Conservation (phyloP, 2,797 vertebrate species). For the Brachymystax lenok region DNA sequence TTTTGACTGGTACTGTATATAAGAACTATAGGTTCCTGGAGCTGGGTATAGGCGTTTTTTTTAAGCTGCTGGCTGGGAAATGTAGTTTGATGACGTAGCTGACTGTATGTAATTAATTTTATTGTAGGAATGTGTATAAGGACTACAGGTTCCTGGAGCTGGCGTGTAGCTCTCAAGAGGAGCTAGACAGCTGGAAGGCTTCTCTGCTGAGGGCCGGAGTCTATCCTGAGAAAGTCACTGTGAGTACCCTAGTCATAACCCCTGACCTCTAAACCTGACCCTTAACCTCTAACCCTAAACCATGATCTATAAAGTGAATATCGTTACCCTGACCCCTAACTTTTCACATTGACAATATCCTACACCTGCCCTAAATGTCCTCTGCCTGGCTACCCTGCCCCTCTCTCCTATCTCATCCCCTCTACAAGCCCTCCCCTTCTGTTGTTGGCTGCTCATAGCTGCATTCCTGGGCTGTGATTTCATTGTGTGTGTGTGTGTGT, state of each 20-base stretch:
- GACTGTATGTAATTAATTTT: constrained; percentile 30
- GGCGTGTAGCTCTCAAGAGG: constrained; percentile 86
- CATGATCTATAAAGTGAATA: constrained; percentile 7
- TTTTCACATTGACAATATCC: too few relatives aligned
- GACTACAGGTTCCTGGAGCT: constrained; percentile 84
- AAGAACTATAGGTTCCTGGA: constrained; percentile 88
- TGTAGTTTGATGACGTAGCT: constrained; percentile 24
- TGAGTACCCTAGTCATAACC: constrained; percentile 65
- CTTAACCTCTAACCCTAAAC: constrained; percentile 61
- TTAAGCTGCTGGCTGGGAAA: neutral
- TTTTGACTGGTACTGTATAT: constrained; percentile 67
- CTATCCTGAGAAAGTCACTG: constrained; percentile 85
- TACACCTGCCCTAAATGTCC: too few relatives aligned
- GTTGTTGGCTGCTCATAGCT: constrained; percentile 74
- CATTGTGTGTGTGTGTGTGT: constrained; percentile 59
- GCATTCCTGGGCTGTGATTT: constrained; percentile 79
- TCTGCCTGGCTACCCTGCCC: too few relatives aligned
- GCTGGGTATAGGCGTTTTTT: neutral
- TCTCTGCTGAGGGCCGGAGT: constrained; percentile 91
- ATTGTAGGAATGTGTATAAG: constrained; percentile 92
- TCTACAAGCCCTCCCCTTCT: constrained; percentile 67
- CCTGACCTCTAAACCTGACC: constrained; percentile 60
- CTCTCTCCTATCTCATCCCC: neutral
- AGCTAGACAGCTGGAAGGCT: constrained; percentile 93
- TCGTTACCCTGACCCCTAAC: too few relatives aligned